Base-by-base conservation (phyloP, 2,113 vertebrate genomes). In the Pagrus major region DNA sequence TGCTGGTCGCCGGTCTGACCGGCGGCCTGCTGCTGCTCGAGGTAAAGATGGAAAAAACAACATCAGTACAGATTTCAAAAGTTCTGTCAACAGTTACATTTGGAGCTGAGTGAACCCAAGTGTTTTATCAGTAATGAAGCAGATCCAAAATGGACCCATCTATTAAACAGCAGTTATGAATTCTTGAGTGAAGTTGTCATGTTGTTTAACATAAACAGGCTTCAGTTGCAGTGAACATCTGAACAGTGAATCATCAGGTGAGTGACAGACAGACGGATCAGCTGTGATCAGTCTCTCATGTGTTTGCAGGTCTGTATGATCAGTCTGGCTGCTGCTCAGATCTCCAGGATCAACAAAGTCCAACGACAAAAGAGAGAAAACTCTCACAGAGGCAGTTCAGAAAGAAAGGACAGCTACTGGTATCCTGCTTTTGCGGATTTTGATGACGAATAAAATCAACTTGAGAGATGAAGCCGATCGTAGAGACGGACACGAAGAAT, bases 1-100 rank as follows among this genome's bases (percentile, higher is more conserved):
- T 85, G 78, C 84, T 93, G 82, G 89, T 89, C 60, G 90, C 49
- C 0, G 88, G 89, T 1, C 85, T 94, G 39, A 91, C 74, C 0
- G 80, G 2, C 0, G 84, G 86, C 0, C 82, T 94, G 71, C 88
- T 93, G 78, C 87, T 94, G 59, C 90, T 94, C 0, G 88, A 94
- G 92, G 93, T 93, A 71, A 61, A 6, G 3, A 4, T 7, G 7
- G 33, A 4, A 35, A 35, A 4, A 35, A 35, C 33, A 35, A 35
- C 33, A 35, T 5, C 33, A 35, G 7, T 7, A n/a, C n/a, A n/a
- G n/a, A n/a, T n/a, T n/a, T n/a, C n/a, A n/a, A n/a, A n/a, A n/a
- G n/a, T n/a, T n/a, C n/a, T n/a, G n/a, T n/a, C n/a, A n/a, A n/a
- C n/a, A n/a, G n/a, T n/a, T n/a, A n/a, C n/a, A n/a, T n/a, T n/a